Evolutionary conservation across 2,888 invertebrate species (phyloP).

Genomic region (Drosophila rellima): DNA sequence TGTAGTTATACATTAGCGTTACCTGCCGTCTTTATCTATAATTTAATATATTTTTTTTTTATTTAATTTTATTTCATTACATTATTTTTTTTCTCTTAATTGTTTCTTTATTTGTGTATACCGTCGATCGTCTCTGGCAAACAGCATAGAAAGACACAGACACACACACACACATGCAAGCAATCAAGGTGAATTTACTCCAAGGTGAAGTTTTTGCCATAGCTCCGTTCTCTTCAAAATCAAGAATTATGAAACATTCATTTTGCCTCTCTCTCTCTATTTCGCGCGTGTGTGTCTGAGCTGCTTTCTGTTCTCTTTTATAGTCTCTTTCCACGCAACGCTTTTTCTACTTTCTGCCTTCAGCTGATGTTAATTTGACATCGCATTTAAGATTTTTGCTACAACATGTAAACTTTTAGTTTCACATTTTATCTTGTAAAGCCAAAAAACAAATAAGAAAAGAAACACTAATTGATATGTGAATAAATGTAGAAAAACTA

Average conservation of each 20-base stretch:
- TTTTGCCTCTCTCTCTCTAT: constrained; percentile 7
- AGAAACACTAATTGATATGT: too few relatives aligned
- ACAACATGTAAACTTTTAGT: too few relatives aligned
- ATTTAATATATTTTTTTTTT: constrained; percentile 44
- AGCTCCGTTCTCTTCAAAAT: background rate
- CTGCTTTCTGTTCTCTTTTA: constrained; percentile 26
- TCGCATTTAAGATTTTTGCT: too few relatives aligned
- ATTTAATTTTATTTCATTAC: constrained; percentile 11
- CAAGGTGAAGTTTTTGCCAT: background rate
- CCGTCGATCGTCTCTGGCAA: constrained; percentile 31
- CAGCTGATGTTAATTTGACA: too few relatives aligned
- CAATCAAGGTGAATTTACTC: background rate
- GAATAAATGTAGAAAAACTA: too few relatives aligned
- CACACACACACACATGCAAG: constrained; percentile 1
- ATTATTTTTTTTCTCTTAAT: constrained; percentile 21
- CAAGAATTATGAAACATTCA: too few relatives aligned
- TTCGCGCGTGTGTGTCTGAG: constrained; percentile 13
- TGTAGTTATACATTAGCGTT: constrained; percentile 92
- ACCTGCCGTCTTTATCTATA: constrained; percentile 54
- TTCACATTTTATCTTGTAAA: too few relatives aligned
- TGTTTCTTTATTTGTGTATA: constrained; percentile 19
- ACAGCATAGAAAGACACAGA: constrained; percentile 3
- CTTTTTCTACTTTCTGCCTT: too few relatives aligned
- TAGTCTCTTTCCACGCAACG: too few relatives aligned
- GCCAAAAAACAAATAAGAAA: too few relatives aligned